A percentile compares a stretch with the other conserved stretches of the same genome.
Conservation (phyloP, 2,797 vertebrate species). For the Chlorospingus semifuscus region DNA sequence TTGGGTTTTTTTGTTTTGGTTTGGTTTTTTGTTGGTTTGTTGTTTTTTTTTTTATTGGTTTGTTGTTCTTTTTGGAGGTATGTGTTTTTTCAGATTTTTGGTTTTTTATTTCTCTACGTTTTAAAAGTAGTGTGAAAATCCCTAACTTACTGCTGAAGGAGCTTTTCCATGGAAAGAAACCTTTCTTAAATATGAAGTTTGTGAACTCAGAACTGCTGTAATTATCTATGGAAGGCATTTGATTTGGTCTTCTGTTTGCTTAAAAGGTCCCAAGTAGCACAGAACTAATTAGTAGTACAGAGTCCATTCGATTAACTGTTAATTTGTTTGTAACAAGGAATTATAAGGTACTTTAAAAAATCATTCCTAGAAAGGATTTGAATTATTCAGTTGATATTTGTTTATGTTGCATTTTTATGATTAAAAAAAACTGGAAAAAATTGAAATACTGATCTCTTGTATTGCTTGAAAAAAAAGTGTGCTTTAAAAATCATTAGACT, state of each 20-base stretch:
- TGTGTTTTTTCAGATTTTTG: not conserved
- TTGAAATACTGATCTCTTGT: not conserved
- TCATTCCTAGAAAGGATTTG: not conserved
- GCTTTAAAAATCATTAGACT: not conserved
- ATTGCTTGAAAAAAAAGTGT: not conserved
- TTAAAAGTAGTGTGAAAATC: not conserved
- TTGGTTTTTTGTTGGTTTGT: not conserved
- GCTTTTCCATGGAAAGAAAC: not conserved
- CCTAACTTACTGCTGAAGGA: not conserved
- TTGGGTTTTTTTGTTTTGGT: too few relatives aligned
- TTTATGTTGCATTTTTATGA: not conserved
- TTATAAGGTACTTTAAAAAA: not conserved
- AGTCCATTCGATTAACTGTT: not conserved
- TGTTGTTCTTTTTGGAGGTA: rapidly evolving
- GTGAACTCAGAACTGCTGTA: not conserved
- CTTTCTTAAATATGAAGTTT: not conserved
- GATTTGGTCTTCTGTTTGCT: not conserved
- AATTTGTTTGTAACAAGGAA: not conserved
- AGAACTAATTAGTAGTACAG: not conserved
- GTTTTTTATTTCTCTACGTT: not conserved
- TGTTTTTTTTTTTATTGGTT: not conserved
- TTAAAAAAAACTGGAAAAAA: not conserved
- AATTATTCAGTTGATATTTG: not conserved
- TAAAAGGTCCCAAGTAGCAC: not conserved
- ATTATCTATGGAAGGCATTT: not conserved